Base-by-base conservation (phyloP, 2,888 invertebrate species). In the Eubasilissa splendida region DNA sequence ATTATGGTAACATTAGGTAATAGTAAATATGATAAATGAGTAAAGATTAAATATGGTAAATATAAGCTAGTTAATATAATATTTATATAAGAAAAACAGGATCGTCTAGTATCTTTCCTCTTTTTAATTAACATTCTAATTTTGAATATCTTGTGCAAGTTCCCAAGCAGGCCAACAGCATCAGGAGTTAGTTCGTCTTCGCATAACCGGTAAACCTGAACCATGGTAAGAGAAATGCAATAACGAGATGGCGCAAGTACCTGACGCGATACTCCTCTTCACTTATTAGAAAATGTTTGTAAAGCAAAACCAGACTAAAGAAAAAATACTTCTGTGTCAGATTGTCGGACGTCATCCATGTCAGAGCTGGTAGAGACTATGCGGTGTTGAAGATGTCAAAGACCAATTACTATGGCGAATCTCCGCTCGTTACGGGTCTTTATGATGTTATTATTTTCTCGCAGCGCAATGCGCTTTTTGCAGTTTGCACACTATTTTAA, bases 351-450 rank as follows among this genome's bases (percentile, higher is more conserved):
- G 33, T 11, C 33, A 33, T 63, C 33, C 63, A 33, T 7, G 63
- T 4, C 31, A 22, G 63, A 63, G 2, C 12, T 33, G 11, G 33
- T 3, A 10, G 42, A 63, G 63, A 22, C 63, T 33, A 60, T 9
- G 31, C 33, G 5, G 33, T 11, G 63, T 63, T 63, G 63, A 63
- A 33, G 63, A 63, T 7, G 63, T 33, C 63, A 63, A 63, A 63
- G 31, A 33, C 33, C 63, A 63, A 63, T 63, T 63, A 63, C 31
- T 42, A 33, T 31, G 12, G 63, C 60, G 60, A 12, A 63, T 63
- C 60, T 31, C 60, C 10, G 31, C 63, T 63, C 63, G 63, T 63
- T 63, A 63, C 63, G 12, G 33, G 10, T 12, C 33, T 9, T 12
- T 42, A 33, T 31, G 31, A n/a, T 33, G 63, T 12, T 63, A 33